These are phyloP conservation scores for Rhamnusium bicolor DNA, from an alignment of 2,888 invertebrate species.

Conservation along the genomic window DNA sequence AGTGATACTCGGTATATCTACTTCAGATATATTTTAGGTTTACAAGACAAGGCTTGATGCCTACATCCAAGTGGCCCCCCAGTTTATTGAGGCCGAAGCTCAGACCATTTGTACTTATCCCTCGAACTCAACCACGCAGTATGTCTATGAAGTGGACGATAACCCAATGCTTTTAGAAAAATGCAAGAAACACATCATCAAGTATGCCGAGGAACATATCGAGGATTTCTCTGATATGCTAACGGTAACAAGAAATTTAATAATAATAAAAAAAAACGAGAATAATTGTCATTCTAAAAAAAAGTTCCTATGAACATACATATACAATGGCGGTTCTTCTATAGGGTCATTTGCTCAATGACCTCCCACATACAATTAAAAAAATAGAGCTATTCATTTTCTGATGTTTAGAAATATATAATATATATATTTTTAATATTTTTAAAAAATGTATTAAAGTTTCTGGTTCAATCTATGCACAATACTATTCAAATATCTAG, in stretches of 20 bases:
- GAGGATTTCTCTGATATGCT: slow-evolving; percentile 59
- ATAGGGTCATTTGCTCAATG: too few species aligned
- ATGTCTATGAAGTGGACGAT: slow-evolving; percentile 70
- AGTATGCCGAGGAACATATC: slow-evolving; percentile 49
- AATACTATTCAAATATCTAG: neutral
- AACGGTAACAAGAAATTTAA: slow-evolving; percentile 41
- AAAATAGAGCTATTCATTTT: too few species aligned
- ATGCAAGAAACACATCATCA: slow-evolving; percentile 43
- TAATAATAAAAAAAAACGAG: too few species aligned
- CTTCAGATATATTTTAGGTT: slow-evolving; percentile 35
- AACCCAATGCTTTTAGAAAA: slow-evolving; percentile 38
- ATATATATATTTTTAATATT: too few species aligned
- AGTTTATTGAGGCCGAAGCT: slow-evolving; percentile 70
- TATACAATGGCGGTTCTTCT: too few species aligned
- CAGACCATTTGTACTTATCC: slow-evolving; percentile 82
- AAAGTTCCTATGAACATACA: too few species aligned
- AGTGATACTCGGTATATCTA: neutral
- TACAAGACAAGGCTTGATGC: slow-evolving; percentile 75
- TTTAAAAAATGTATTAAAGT: too few species aligned
- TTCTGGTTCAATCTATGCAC: too few species aligned
- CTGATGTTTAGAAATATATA: too few species aligned
- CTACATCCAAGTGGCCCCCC: slow-evolving; percentile 75
- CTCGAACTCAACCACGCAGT: slow-evolving; percentile 81
- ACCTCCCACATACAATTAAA: too few species aligned
- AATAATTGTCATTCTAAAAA: too few species aligned